Evolutionary conservation across 2,888 invertebrate genomes (phyloP).

Genomic region (Pyrrhosoma nymphula): DNA sequence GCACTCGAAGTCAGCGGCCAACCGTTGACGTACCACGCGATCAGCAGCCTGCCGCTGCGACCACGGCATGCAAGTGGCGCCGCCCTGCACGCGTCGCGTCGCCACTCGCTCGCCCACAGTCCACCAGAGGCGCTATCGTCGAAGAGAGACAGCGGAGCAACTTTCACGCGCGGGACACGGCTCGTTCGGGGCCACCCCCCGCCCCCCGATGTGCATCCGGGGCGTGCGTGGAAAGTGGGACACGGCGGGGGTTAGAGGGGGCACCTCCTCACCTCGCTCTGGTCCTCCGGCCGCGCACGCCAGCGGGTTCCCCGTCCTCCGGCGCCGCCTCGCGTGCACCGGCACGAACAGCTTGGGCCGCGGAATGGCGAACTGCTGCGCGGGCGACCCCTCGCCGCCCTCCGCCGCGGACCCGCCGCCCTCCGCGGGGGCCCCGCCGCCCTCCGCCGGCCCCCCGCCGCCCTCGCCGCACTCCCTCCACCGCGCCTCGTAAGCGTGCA

Average conservation of each 20-base stretch:
- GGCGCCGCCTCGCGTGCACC: constrained; percentile 91
- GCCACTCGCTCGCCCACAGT: no score
- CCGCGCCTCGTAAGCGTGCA: constrained; percentile 63
- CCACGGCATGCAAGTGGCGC: no score
- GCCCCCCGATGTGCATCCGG: background rate
- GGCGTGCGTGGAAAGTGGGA: background rate
- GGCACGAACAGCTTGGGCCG: constrained; percentile 92
- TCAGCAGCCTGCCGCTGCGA: no score
- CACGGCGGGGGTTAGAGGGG: background rate
- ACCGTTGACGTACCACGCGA: no score
- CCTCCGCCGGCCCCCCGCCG: constrained; percentile 82
- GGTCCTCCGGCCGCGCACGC: constrained; percentile 76
- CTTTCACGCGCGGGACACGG: background rate
- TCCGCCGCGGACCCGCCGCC: background rate
- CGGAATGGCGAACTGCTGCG: constrained; percentile 82
- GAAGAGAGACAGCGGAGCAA: no score
- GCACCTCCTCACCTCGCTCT: constrained; percentile 78
- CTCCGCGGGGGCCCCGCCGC: background rate
- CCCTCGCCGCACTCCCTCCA: constrained; percentile 76
- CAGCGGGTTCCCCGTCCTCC: constrained; percentile 86
- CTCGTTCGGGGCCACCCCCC: no score
- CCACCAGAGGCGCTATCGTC: no score
- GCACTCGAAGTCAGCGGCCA: no score
- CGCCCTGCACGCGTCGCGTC: no score
- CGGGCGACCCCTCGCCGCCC: background rate